phyloP scores from a whole-genome alignment of 2,113 vertebrate species.

The Alectura lathami region DNA sequence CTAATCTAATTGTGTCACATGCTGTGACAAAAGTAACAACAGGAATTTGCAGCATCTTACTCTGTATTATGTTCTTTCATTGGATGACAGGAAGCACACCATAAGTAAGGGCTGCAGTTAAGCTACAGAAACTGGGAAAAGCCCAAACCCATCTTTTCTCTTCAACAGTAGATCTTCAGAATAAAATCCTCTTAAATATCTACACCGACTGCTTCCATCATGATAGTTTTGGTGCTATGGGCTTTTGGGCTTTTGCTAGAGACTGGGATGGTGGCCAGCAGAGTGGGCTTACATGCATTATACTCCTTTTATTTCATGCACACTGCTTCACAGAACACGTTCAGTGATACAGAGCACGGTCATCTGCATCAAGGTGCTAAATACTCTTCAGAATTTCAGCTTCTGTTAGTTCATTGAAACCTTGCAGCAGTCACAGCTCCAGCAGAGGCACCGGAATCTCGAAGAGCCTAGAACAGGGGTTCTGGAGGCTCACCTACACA shows the following conservation, averaged over 20 bases:
- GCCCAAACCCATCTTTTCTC: background rate
- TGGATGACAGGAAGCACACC: background rate
- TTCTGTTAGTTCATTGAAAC: background rate
- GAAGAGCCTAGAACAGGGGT: background rate
- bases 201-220: background rate
- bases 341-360: rapidly evolving
- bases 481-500: background rate
- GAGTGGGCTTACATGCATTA: background rate
- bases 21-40: background rate
- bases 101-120: background rate
- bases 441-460: background rate
- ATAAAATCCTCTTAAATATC: background rate
- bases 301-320: background rate
- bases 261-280: background rate
- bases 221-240: background rate
- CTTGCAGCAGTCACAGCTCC: background rate
- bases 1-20: too few relatives aligned
- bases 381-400: background rate
- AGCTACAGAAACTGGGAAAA: background rate
- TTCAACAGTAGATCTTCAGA: background rate
- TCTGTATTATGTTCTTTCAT: background rate
- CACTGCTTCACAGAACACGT: background rate
- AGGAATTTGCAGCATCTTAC: background rate
- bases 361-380: background rate
- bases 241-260: background rate